phyloP scores from a whole-genome alignment of 2,113 vertebrate species.

The Dasypus novemcinctus region DNA sequence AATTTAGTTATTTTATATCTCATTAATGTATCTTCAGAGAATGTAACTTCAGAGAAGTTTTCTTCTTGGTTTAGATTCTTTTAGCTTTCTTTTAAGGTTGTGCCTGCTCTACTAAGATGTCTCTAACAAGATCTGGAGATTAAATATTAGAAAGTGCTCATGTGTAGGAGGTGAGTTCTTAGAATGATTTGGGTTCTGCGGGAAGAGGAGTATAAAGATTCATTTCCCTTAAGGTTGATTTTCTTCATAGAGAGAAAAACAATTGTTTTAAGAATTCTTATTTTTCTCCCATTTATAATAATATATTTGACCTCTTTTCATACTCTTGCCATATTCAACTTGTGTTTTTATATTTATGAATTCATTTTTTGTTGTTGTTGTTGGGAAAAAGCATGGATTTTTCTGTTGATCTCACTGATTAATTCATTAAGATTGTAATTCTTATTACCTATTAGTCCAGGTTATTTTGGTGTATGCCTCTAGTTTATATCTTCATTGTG shows the following conservation, averaged over 20 bases:
- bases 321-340: not conserved
- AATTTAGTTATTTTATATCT: constrained; percentile 21
- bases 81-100: constrained; percentile 42
- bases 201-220: constrained; percentile 34
- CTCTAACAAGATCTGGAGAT: constrained; percentile 61
- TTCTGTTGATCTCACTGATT: constrained; percentile 8
- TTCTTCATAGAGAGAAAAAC: constrained; percentile 42
- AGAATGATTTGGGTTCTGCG: constrained; percentile 59
- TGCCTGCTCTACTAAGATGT: constrained; percentile 19
- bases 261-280: constrained; percentile 5
- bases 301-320: not conserved
- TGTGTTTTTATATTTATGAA: not conserved
- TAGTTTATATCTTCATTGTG: not conserved
- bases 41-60: not conserved
- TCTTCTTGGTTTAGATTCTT: not conserved
- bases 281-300: constrained; percentile 35
- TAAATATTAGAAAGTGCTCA: constrained; percentile 47
- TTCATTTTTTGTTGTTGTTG: too few species aligned
- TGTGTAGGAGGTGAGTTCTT: constrained; percentile 66
- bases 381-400: not conserved
- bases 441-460: not conserved
- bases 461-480: constrained; percentile 15
- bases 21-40: not conserved
- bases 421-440: constrained; percentile 23
- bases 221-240: constrained; percentile 51